Evolutionary conservation across 92 coral and sea anemone species (phyloP).

Genomic region (Phenganax stokvisi): DNA sequence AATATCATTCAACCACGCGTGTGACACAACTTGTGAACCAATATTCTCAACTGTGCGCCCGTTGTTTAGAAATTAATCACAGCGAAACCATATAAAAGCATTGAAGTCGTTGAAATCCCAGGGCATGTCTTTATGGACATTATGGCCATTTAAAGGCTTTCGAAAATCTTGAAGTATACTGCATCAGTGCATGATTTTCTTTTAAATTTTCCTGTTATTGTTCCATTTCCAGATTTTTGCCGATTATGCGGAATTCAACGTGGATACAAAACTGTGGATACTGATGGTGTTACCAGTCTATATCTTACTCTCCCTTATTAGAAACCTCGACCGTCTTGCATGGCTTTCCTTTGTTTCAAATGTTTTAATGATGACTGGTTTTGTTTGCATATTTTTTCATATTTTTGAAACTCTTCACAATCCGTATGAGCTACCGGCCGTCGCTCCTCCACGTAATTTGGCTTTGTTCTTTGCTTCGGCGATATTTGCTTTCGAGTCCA

Average conservation of each 20-base stretch:
- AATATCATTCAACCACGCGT: too few species aligned
- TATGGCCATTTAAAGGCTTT: conserved; percentile 36
- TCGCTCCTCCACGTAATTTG: conserved; percentile 47
- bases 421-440: conserved; percentile 53
- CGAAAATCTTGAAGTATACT: neutral
- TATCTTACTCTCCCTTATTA: conserved; percentile 68
- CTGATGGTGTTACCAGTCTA: conserved; percentile 63
- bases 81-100: too few species aligned
- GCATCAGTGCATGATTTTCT: conserved; percentile 42
- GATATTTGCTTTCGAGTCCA: conserved; percentile 78
- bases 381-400: conserved; percentile 59
- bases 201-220: neutral
- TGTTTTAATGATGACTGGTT: conserved; percentile 53
- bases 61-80: too few species aligned
- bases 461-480: conserved; percentile 69
- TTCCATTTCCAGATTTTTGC: conserved; percentile 44
- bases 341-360: conserved; percentile 69
- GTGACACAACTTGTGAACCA: too few species aligned
- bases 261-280: conserved; percentile 72
- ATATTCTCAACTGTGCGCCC: too few species aligned
- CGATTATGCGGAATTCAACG: conserved; percentile 30
- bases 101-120: too few species aligned
- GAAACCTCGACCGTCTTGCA: conserved; percentile 66
- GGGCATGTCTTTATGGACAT: too few species aligned
- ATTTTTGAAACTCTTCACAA: conserved; percentile 55